Conservation (phyloP, 2,888 invertebrate species). For the Dermolepida albohirtum region DNA sequence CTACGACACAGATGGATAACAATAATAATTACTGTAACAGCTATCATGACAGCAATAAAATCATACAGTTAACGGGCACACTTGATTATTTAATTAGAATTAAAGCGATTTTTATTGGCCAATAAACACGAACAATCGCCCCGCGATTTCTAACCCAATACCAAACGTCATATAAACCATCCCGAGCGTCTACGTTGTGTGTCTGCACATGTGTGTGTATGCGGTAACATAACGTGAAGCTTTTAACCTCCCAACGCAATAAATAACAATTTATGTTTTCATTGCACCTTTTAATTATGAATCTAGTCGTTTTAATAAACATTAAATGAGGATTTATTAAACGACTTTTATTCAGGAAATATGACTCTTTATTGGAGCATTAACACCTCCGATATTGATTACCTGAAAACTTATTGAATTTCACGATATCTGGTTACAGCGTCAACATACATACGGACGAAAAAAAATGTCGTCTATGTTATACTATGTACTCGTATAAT, state of each 20-base stretch:
- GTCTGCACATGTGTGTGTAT: too few species aligned
- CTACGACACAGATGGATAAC: too few species aligned
- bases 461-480: constrained; percentile 23
- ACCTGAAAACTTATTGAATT: constrained; percentile 38
- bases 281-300: constrained; percentile 36
- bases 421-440: constrained; percentile 32
- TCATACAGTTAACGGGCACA: not conserved
- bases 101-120: constrained; percentile 17
- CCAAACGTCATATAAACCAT: constrained; percentile 35
- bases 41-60: too few species aligned
- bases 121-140: constrained; percentile 20
- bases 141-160: constrained; percentile 1
- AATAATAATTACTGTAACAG: too few species aligned
- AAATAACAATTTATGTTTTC: constrained; percentile 38
- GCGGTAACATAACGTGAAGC: not conserved
- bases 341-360: constrained; percentile 32
- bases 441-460: not conserved
- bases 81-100: constrained; percentile 14
- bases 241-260: constrained; percentile 20
- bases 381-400: constrained; percentile 36
- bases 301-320: constrained; percentile 32
- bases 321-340: constrained; percentile 32
- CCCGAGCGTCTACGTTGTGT: not conserved
- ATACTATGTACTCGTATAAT: constrained; percentile 2
- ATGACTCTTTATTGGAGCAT: constrained; percentile 33